Base-by-base conservation (phyloP, 2,888 invertebrate genomes). In the Eupithecia insigniata region DNA sequence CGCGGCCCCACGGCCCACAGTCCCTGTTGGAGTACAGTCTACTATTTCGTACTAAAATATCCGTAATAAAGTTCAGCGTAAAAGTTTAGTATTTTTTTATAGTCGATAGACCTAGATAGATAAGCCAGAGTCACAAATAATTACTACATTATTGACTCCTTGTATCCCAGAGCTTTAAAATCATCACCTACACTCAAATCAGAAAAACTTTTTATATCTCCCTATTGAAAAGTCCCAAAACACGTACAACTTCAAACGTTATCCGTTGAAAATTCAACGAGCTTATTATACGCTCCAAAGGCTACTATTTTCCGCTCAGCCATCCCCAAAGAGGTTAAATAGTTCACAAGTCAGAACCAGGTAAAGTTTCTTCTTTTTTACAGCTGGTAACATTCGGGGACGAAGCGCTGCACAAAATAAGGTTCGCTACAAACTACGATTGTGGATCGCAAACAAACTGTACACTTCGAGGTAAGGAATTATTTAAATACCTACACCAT, bases 371-470 rank as follows among this genome's bases (percentile, higher is more conserved):
- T 67, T 79, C 14, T 79, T 78, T 83, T 72, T 91, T 90, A 65
- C 87, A 94, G 94, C 84, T 94, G 73, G 93, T 94, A 58, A 91
- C 92, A 3, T 94, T 91, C 70, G 92, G 89, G 30, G 91, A 92
- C 72, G 90, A 84, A 12, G 89, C 92, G 5, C 78, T 89, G 51
- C 85, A 94, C 81, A 89, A 84, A 76, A 81, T 94, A 69, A 86
- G 92, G 74, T 91, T 89, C 71, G 90, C 93, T 12, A 89, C 86
- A 0, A 89, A 93, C 83, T 93, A 92, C 77, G 91, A 94, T 67
- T 94, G 94, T 74, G 92, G 91, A 0, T 81, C 87, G 26, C 87
- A 88, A 62, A 85, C 86, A n/a, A 92, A 89, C 76, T 94, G 94
- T 76, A 88, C 91, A 8, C 81, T 92, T 18, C 86, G 88, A 89